Evolutionary conservation across 2,113 vertebrate species (phyloP), one percentile per base, ranked within the genome.

Genomic region (Xenus cinereus): DNA sequence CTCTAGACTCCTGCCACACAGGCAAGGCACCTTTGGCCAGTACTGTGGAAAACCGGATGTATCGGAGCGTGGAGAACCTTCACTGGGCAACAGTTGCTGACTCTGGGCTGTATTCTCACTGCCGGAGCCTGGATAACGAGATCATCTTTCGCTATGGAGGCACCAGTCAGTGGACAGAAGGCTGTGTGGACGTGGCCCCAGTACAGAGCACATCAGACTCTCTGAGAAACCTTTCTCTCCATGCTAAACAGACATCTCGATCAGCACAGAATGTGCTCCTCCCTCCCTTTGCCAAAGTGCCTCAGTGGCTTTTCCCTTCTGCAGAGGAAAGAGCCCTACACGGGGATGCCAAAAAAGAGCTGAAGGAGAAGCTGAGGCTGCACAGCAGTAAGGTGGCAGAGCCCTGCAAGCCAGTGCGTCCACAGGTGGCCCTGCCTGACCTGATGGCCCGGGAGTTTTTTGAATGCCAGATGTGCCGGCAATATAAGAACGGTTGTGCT

Each of bases 51-150:
- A 93, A 97, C 24, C 97, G 99, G 85, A 98, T 98, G 66, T 99
- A 98, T 90, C 98, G 98, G 71, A 99, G 99, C 62, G 98, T 99
- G 98, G 99, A 99, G 97, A 98, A 99, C 97, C 97, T 99, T n/a
- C 99, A 98, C 95, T 98, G 98, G 98, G 97, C 95, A 89, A 32
- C 93, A 3, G 48, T 96, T 56, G 86, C 98, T 26, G 98, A 99
- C 51, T 98, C 97, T 20, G 87, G 89, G 32, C 94, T 98, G 53
- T 95, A 96, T 87, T 90, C 97, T 53, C 97, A 98, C 43, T 98
- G 97, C 95, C 97, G 97, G 80, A 98, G 97, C 46, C 71, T 98
- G 96, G 98, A 99, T 90, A 98, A 98, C 1, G 98, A 99, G 90
- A 97, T 98, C 67, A 97, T 98, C 94, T 97, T 99, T 56, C 98